Percentiles rank a stretch among this genome's conserved stretches.
These are phyloP conservation scores for Oceanodroma leucorhoa DNA, from an alignment of 2,797 vertebrate species.

Conservation along the genomic window DNA sequence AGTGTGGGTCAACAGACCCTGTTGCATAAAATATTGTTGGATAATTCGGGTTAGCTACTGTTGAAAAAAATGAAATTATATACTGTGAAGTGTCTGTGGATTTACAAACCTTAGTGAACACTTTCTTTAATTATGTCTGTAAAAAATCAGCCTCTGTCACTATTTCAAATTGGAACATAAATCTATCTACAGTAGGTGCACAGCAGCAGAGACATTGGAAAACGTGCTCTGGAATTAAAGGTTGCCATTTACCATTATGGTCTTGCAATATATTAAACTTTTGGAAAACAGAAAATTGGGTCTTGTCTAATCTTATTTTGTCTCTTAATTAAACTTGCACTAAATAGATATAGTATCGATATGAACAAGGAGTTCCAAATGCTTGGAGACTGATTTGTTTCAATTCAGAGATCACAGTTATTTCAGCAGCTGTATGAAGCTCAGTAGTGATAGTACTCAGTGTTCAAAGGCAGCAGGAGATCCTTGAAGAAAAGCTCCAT, in stretches of 20 bases:
- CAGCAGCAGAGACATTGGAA: not conserved
- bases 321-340: not conserved
- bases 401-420: not conserved
- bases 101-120: not conserved
- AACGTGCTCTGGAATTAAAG: not conserved
- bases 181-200: not conserved
- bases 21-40: not conserved
- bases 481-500: not conserved
- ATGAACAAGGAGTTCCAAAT: not conserved
- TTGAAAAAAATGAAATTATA: not conserved
- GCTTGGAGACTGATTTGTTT: not conserved
- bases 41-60: not conserved
- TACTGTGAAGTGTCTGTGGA: not conserved
- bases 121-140: not conserved
- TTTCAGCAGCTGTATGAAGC: not conserved
- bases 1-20: not conserved
- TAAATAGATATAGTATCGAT: not conserved
- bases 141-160: not conserved
- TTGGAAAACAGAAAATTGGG: not conserved
- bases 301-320: not conserved
- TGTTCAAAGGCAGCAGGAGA: not conserved
- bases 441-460: not conserved
- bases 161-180: not conserved
- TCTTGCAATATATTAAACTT: not conserved
- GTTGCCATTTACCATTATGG: not conserved